Conservation (phyloP, 2,888 invertebrate genomes). For the Synergus gifuensis region DNA sequence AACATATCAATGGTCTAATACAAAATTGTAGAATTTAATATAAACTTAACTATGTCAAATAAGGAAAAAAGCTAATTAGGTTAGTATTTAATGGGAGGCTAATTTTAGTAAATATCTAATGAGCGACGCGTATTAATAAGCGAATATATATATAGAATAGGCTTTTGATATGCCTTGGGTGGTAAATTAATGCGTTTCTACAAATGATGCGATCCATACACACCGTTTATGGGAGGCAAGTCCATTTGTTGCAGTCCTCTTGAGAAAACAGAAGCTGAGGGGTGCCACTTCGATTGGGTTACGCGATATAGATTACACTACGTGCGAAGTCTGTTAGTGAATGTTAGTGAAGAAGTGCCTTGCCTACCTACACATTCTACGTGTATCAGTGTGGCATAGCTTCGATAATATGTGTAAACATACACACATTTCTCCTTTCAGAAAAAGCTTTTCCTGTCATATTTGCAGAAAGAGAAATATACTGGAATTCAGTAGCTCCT, state of each 20-base stretch:
- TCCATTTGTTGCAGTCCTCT: slow-evolving; percentile 33
- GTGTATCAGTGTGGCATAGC: not conserved
- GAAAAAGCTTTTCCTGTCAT: not conserved
- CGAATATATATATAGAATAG: too few species aligned
- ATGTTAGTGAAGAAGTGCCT: not conserved
- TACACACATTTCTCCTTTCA: not conserved
- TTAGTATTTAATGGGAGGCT: not conserved
- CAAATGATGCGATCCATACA: slow-evolving; percentile 25
- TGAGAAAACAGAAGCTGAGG: slow-evolving; percentile 31
- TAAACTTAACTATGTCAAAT: too few species aligned
- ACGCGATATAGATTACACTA: too few species aligned
- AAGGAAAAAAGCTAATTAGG: too few species aligned
- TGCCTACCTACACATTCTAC: not conserved
- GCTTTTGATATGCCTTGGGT: not conserved
- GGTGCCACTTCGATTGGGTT: slow-evolving; percentile 19
- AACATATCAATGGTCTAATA: too few species aligned
- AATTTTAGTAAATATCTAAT: too few species aligned
- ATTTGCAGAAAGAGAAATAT: slow-evolving; percentile 1
- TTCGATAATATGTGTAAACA: slow-evolving; percentile 26
- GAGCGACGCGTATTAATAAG: too few species aligned
- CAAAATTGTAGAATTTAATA: too few species aligned
- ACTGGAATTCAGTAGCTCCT: not conserved
- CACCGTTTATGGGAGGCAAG: slow-evolving; percentile 21
- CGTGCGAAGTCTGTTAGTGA: not conserved
- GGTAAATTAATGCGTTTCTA: slow-evolving; percentile 11